Conservation (phyloP, 2,797 vertebrate species). For the Poecile montanus region DNA sequence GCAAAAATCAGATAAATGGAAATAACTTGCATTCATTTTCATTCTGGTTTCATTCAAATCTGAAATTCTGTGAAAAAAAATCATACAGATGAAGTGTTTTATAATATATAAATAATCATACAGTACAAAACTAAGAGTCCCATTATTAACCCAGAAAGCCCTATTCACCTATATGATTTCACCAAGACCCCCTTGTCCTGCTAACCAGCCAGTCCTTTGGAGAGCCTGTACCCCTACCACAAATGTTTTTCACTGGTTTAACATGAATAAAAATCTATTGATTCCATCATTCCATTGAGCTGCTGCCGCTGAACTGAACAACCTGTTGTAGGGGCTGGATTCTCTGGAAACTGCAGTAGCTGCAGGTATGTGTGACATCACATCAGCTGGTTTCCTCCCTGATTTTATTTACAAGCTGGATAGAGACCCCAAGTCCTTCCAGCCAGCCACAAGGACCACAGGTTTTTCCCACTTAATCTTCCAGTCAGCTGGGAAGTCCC, state of each 20-base stretch:
- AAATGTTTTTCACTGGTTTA: neutral
- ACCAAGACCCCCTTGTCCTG: neutral
- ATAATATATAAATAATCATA: neutral
- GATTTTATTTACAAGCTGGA: neutral
- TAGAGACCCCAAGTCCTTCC: neutral
- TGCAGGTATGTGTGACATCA: accelerated
- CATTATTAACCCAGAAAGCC: neutral
- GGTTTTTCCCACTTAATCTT: neutral
- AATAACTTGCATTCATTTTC: neutral
- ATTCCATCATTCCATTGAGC: neutral
- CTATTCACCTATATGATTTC: neutral
- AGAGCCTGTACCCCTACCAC: neutral
- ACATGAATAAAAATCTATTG: neutral
- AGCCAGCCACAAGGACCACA: neutral
- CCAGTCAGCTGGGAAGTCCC: neutral
- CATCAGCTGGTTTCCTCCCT: accelerated
- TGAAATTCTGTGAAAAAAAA: neutral
- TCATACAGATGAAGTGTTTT: neutral
- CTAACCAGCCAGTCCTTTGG: neutral
- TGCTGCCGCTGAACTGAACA: neutral
- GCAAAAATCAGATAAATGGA: neutral
- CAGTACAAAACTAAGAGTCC: neutral
- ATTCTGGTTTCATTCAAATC: neutral
- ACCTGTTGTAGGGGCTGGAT: neutral
- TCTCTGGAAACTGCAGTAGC: neutral